phyloP scores from a whole-genome alignment of 2,797 vertebrate species.

The Syngnathus rostellatus region DNA sequence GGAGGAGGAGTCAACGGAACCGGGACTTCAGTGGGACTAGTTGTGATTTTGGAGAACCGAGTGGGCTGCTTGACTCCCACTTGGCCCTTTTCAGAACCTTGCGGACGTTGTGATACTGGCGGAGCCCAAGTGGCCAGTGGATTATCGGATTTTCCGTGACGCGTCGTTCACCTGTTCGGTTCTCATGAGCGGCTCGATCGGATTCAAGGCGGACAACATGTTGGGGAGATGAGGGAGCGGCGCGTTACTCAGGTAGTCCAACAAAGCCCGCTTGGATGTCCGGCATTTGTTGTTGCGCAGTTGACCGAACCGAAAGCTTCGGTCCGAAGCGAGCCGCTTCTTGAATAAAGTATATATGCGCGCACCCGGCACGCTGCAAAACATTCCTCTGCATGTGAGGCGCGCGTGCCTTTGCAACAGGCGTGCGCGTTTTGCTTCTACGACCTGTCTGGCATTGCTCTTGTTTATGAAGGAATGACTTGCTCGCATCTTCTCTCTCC shows the following conservation, averaged over 20 bases:
- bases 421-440: background rate
- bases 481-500: background rate
- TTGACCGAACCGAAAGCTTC: background rate
- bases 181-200: background rate
- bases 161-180: background rate
- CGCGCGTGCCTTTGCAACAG: constrained; percentile 1
- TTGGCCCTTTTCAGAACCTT: background rate
- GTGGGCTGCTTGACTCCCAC: constrained; percentile 5
- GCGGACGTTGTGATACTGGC: background rate
- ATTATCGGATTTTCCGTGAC: background rate
- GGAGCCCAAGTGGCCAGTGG: background rate
- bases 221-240: background rate
- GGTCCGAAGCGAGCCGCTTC: background rate
- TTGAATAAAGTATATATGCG: background rate
- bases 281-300: background rate
- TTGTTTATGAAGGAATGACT: background rate
- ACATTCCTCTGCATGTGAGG: constrained; percentile 1
- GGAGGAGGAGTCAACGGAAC: constrained; percentile 4
- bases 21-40: constrained; percentile 1
- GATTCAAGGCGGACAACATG: background rate
- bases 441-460: background rate
- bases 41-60: background rate
- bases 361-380: background rate
- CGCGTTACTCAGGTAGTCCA: background rate
- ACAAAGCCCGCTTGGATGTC: background rate